Evolutionary conservation across 2,888 invertebrate species (phyloP).

Genomic region (Nephrotoma guestfalica): DNA sequence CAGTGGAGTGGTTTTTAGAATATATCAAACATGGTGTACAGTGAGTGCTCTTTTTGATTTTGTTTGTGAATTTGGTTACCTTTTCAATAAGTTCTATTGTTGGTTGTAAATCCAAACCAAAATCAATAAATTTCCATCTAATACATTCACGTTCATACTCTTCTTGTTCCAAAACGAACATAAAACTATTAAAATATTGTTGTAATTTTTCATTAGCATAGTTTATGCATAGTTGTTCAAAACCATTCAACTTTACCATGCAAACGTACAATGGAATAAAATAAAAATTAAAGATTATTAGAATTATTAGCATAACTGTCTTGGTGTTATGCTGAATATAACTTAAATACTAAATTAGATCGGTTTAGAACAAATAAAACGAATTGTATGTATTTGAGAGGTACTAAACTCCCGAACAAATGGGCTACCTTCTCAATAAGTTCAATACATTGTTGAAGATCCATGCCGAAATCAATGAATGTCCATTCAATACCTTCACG

Average conservation of each 20-base stretch:
- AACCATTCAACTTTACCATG: constrained; percentile 46
- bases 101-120: constrained; percentile 84
- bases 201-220: constrained; percentile 92
- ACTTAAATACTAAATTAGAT: neutral
- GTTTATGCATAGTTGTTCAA: constrained; percentile 94
- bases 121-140: constrained; percentile 86
- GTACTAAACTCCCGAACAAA: constrained; percentile 5
- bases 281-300: neutral
- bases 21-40: neutral
- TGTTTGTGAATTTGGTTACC: constrained; percentile 33
- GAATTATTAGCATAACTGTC: neutral
- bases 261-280: neutral
- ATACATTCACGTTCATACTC: constrained; percentile 88
- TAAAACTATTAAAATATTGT: constrained; percentile 93
- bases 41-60: neutral
- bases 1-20: constrained; percentile 1
- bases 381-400: neutral
- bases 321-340: neutral
- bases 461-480: constrained; percentile 90
- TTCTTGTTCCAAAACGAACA: constrained; percentile 93
- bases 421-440: constrained; percentile 52
- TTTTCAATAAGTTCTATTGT: constrained; percentile 86
- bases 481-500: constrained; percentile 84
- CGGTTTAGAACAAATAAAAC: constrained; percentile 11
- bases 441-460: constrained; percentile 67